A percentile compares a stretch with the other conserved stretches of the same genome.
Conservation (phyloP, 1,140 invertebrate species). For the Megathymus violae region DNA sequence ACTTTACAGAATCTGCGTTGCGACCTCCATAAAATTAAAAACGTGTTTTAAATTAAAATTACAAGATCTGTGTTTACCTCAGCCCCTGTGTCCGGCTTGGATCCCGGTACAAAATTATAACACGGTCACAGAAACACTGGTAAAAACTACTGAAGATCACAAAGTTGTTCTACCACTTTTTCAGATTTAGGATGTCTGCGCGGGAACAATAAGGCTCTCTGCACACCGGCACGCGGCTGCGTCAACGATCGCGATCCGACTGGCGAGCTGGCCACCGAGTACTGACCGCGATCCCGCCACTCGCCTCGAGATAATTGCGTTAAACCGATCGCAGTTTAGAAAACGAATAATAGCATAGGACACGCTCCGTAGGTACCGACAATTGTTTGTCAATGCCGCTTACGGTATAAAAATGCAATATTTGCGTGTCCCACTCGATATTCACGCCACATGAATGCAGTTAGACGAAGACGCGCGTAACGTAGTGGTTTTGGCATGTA, state of each 20-base stretch:
- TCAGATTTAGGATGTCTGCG: constrained; percentile 50
- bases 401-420: constrained; percentile 30
- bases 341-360: constrained; percentile 51
- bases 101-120: constrained; percentile 39
- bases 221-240: constrained; percentile 38
- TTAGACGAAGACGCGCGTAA: too few species aligned
- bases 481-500: too few species aligned
- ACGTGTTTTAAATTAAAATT: constrained; percentile 51
- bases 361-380: constrained; percentile 37
- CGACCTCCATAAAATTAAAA: constrained; percentile 16
- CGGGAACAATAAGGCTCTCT: constrained; percentile 36
- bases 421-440: constrained; percentile 16
- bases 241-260: constrained; percentile 44
- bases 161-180: constrained; percentile 56
- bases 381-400: constrained; percentile 33
- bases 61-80: constrained; percentile 62
- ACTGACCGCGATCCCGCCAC: constrained; percentile 32
- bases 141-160: constrained; percentile 48
- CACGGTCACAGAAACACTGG: constrained; percentile 57
- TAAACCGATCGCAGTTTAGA: constrained; percentile 48
- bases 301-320: constrained; percentile 53
- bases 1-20: constrained; percentile 10
- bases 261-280: constrained; percentile 25
- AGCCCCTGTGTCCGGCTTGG: constrained; percentile 51
- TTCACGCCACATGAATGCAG: constrained; percentile 7